These are phyloP conservation scores for Calidris pygmaea DNA, from an alignment of 2,113 vertebrate species.

Conservation along the genomic window DNA sequence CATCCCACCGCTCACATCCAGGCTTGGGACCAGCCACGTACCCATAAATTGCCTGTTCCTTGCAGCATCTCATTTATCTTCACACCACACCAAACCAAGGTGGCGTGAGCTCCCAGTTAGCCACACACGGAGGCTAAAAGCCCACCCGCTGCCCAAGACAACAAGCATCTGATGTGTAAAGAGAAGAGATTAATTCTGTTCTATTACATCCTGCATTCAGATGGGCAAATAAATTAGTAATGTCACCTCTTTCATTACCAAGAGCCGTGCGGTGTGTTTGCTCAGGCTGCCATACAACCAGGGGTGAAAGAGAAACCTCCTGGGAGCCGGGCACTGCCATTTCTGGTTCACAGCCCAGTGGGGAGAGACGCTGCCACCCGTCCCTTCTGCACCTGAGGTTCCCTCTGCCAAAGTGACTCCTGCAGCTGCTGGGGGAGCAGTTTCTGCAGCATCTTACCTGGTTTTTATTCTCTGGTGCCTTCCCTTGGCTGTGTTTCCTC, in stretches of 20 bases:
- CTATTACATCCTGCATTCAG: background rate
- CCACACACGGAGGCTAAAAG: background rate
- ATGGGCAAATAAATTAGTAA: slow-evolving; percentile 36
- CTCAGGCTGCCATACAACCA: background rate
- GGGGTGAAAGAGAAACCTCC: background rate
- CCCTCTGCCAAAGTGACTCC: background rate
- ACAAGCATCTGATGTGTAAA: background rate
- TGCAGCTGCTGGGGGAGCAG: background rate
- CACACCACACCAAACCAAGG: rapidly evolving
- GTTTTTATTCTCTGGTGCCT: background rate
- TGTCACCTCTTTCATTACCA: slow-evolving; percentile 36
- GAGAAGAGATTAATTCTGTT: slow-evolving; percentile 21
- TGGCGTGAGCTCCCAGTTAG: background rate
- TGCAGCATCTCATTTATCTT: background rate
- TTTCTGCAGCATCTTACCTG: background rate
- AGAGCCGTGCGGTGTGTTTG: slow-evolving; percentile 19
- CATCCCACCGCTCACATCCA: background rate
- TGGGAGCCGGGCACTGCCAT: background rate
- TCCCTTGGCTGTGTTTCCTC: background rate
- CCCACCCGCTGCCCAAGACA: background rate
- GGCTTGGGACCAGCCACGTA: background rate
- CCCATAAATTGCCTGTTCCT: background rate
- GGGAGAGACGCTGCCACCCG: background rate
- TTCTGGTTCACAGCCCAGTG: background rate
- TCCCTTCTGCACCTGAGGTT: background rate